Percentiles rank a stretch among this genome's conserved stretches.
These are phyloP conservation scores for Polydrusus pterygomalis DNA, from an alignment of 2,888 invertebrate genomes.

Conservation along the genomic window DNA sequence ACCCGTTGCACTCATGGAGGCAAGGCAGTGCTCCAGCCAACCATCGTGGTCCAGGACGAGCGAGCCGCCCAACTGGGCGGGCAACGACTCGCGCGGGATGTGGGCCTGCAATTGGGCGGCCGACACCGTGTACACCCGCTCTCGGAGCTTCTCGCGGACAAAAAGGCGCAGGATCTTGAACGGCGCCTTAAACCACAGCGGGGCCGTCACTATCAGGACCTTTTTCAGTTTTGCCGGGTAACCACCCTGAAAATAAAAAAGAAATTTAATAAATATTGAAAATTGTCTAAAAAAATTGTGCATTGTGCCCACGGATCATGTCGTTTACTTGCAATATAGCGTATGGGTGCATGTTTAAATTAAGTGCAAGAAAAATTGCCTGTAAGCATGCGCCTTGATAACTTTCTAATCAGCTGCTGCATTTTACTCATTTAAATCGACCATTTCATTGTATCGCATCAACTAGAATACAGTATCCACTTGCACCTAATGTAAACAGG, in stretches of 20 bases:
- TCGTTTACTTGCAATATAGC: neutral
- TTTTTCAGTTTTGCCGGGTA: constrained; percentile 98
- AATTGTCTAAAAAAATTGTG: neutral
- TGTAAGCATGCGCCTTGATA: too few relatives aligned
- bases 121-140: constrained; percentile 96
- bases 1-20: constrained; percentile 84
- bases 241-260: constrained; percentile 82
- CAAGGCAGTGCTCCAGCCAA: constrained; percentile 81
- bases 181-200: constrained; percentile 98
- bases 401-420: too few relatives aligned
- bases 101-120: constrained; percentile 91
- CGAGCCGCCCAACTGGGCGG: constrained; percentile 91
- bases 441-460: too few relatives aligned
- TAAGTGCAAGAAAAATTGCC: too few relatives aligned
- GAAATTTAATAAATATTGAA: neutral
- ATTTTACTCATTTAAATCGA: too few relatives aligned
- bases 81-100: constrained; percentile 92
- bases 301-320: neutral
- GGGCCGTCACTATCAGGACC: constrained; percentile 97
- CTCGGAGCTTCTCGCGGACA: constrained; percentile 95
- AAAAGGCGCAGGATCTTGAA: constrained; percentile 96
- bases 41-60: constrained; percentile 91
- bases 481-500: too few relatives aligned
- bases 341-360: too few relatives aligned
- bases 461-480: too few relatives aligned